Conservation (phyloP, 2,113 vertebrate genomes). For the Pimephales promelas region DNA sequence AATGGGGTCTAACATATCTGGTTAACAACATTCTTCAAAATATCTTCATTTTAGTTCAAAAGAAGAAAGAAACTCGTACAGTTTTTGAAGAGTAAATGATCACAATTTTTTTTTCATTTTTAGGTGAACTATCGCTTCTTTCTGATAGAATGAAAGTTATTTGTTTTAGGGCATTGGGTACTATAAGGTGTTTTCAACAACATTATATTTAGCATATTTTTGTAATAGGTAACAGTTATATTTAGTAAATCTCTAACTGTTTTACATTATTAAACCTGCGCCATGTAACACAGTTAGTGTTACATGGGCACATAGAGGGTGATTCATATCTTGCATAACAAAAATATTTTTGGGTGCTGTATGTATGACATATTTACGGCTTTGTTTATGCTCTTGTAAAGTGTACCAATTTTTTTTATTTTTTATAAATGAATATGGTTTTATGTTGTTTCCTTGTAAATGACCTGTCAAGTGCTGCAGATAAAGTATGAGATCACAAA, state of each 20-base stretch:
- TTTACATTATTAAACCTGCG: not conserved
- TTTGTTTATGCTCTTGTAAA: too few relatives aligned
- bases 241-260: not conserved
- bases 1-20: too few relatives aligned
- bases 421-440: too few relatives aligned
- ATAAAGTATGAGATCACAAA: too few relatives aligned
- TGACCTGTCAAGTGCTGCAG: too few relatives aligned
- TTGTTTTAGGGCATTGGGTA: not conserved
- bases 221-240: not conserved
- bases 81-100: too few relatives aligned
- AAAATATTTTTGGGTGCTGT: constrained; percentile 4
- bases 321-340: not conserved
- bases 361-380: not conserved
- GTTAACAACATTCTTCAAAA: too few relatives aligned
- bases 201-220: not conserved
- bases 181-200: not conserved
- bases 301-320: not conserved
- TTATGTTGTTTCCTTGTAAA: too few relatives aligned
- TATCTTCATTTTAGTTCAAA: too few relatives aligned
- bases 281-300: not conserved
- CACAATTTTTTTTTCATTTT: too few relatives aligned
- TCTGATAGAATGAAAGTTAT: not conserved
- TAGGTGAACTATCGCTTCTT: not conserved
- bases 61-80: too few relatives aligned
- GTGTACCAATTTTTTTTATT: too few relatives aligned